Evolutionary conservation across 2,888 invertebrate genomes (phyloP).

Genomic region (Herminia tarsipennalis): DNA sequence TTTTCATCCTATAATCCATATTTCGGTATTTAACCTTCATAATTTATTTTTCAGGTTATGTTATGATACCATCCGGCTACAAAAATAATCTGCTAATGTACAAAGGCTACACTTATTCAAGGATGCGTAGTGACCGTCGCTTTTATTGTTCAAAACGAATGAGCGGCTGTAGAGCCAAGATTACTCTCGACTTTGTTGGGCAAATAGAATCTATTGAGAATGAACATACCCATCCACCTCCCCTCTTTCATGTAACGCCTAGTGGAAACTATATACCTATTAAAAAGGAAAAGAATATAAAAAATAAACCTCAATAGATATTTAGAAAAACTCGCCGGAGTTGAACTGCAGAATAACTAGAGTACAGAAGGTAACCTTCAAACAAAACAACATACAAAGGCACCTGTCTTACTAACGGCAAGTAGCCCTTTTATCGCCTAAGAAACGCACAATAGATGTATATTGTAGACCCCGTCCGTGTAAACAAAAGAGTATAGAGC

Average conservation of each 20-base stretch:
- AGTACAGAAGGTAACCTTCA: too few relatives aligned
- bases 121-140: background rate
- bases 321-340: too few relatives aligned
- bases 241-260: background rate
- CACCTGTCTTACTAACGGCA: too few relatives aligned
- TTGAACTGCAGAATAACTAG: too few relatives aligned
- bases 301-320: too few relatives aligned
- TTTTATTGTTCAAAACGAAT: slow-evolving; percentile 3
- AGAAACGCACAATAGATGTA: too few relatives aligned
- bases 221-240: background rate
- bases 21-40: too few relatives aligned
- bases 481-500: too few relatives aligned
- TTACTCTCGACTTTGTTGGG: background rate
- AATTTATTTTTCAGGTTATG: slow-evolving; percentile 6
- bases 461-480: too few relatives aligned
- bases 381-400: too few relatives aligned
- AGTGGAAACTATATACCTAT: slow-evolving; percentile 6
- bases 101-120: slow-evolving; percentile 2
- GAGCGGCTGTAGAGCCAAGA: background rate
- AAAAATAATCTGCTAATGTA: slow-evolving; percentile 5
- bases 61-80: slow-evolving; percentile 6
- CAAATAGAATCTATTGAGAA: background rate
- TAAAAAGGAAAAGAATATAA: background rate
- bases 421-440: too few relatives aligned
- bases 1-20: too few relatives aligned